Base-by-base conservation (phyloP, 2,113 vertebrate species). In the Pterocles orientalis region DNA sequence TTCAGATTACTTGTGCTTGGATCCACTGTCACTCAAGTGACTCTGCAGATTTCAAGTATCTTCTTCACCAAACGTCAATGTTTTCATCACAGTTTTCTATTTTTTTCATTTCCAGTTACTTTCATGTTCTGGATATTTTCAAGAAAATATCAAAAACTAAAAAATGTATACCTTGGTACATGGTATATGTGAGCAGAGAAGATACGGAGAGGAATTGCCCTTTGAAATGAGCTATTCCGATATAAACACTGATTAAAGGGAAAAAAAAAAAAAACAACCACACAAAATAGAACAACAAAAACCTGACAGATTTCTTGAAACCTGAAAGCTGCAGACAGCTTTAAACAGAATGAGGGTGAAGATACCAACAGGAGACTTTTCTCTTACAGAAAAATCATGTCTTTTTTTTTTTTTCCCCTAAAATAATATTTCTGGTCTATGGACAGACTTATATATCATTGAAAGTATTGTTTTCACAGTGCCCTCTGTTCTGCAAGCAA, bases 381-480 rank as follows among this genome's bases (percentile, higher is more conserved):
- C 8, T 34, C 9, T 77, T 54, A 53, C 1, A 47, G 23, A 82
- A 89, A 53, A 73, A 45, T 11, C 0, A 2, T 10, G 4, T 18
- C 45, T 47, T 47, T 47, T 47, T 47, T 23, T 14, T n/a, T 3
- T 16, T 15, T 6, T 0, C 7, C 15, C 5, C 2, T 36, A 4
- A 13, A 8, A 29, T 5, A 17, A 12, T 56, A 57, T 77, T 90
- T 90, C 18, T 60, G 21, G 9, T 14, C 48, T 82, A 39, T 70
- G n/a, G 10, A 23, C 4, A 88, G 19, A 33, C 50, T 3, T 25
- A 51, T 21, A 16, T 39, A 66, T 41, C 3, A 43, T 2, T 57
- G 11, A 60, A 87, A 82, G 3, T 23, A 54, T 54, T 68, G 58
- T 86, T 86, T 88, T 28, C 18, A 51, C 10, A 11, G 6, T 73